phyloP scores from a whole-genome alignment of 2,797 vertebrate genomes.

The Martes flavigula region DNA sequence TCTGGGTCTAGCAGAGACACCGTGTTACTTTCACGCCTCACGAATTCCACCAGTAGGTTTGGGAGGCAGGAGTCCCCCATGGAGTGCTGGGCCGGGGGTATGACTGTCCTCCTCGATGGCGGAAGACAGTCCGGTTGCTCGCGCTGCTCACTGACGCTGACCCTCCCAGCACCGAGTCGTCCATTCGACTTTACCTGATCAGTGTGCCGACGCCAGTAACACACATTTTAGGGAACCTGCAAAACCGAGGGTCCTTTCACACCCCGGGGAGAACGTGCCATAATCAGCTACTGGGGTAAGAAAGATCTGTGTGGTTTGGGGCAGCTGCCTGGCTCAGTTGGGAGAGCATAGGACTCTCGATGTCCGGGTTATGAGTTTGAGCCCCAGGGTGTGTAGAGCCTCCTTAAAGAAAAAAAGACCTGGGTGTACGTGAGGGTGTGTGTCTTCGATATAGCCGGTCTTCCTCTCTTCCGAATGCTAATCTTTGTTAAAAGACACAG shows the following conservation, averaged over 20 bases:
- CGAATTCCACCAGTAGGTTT: neutral
- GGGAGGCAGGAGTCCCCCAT: neutral
- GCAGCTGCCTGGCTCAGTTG: neutral
- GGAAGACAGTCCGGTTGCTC: neutral
- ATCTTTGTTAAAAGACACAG: neutral
- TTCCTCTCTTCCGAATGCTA: neutral
- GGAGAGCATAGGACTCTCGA: neutral
- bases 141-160: neutral
- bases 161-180: neutral
- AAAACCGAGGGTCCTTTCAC: neutral
- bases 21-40: neutral
- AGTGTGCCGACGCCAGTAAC: neutral
- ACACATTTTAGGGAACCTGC: neutral
- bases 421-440: neutral
- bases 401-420: neutral
- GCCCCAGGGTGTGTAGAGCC: neutral
- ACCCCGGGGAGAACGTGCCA: neutral
- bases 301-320: neutral
- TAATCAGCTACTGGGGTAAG: neutral
- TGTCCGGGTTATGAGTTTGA: neutral
- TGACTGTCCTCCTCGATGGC: neutral
- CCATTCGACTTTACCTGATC: neutral
- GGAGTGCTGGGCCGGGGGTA: neutral
- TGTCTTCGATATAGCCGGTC: neutral
- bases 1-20: neutral